Base-by-base conservation (phyloP, 1,140 invertebrate genomes). In the Halyomorpha halys region DNA sequence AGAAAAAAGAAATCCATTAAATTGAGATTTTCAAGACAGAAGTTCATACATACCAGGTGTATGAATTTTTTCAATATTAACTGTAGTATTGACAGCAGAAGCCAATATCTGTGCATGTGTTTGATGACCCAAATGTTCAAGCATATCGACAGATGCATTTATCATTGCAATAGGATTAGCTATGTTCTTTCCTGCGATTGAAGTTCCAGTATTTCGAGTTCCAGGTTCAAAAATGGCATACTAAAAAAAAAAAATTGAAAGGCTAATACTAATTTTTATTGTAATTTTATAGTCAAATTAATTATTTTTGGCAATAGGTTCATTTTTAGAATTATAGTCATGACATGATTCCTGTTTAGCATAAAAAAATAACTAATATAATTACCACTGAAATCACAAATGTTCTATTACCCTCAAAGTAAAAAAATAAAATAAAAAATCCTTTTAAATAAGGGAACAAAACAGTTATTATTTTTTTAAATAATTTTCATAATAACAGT, bases 111-210 rank as follows among this genome's bases (percentile, higher is more conserved):
- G 75, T 0, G 91, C 89, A 78, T 97, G 89, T 70, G 84, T 77
- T 65, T 88, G 83, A 69, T 92, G 84, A 0, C 90, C 86, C 15
- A 98, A 78, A 76, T 97, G 91, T 70, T 91, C 83, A 65, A 98
- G 77, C 85, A 98, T 89, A 75, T 97, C 94, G 30, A 91, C 85
- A 27, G 89, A 85, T 5, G 91, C 90, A 75, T 93, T 91, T 62
- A 98, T 77, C 87, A 98, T 97, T 0, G 94, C 94, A 63, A 95
- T 86, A 0, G 97, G 97, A 77, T 99, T 99, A 0, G 97, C 97
- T 59, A 98, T 86, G 76, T 98, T 96, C 74, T 94, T 94, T 59
- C 93, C 93, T 60, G 91, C 91, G 69, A 96, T 92, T 1, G 86
- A 82, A 44, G 90, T 91, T 61, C 93, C 94, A 39, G 94, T 96